These are phyloP conservation scores for Corticium candelabrum DNA, from an alignment of 37 sponge, comb jelly and placozoan species.

Conservation along the genomic window DNA sequence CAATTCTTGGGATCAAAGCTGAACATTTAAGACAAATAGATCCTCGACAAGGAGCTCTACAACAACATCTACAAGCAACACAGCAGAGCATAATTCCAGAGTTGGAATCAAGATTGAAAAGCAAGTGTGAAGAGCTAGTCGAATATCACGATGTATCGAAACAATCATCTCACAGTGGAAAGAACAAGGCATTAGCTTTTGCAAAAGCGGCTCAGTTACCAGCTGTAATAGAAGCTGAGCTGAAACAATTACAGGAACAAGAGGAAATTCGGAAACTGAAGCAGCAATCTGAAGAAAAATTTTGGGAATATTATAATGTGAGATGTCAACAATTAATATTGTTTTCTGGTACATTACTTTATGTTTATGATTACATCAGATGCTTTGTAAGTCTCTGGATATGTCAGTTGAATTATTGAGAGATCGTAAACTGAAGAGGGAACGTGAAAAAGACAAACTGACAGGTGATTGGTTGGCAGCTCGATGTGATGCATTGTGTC, in stretches of 20 bases:
- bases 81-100: constrained; percentile 1
- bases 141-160: not conserved
- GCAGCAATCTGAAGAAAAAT: not conserved
- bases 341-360: not conserved
- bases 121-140: not conserved
- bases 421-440: not conserved
- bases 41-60: not conserved
- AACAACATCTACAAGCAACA: not conserved
- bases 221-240: not conserved
- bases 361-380: not conserved
- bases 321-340: not conserved
- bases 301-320: not conserved
- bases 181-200: not conserved
- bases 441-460: not conserved
- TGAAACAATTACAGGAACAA: not conserved
- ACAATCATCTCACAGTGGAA: not conserved
- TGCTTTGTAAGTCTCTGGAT: not conserved
- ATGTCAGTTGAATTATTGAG: not conserved
- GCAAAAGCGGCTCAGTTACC: not conserved
- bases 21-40: not conserved
- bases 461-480: not conserved
- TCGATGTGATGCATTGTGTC: not conserved
- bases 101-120: not conserved
- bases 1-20: not conserved
- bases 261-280: not conserved